A percentile compares a stretch with the other conserved stretches of the same genome.
Conservation (phyloP, 2,888 invertebrate species). For the Oegoconia quadripuncta region DNA sequence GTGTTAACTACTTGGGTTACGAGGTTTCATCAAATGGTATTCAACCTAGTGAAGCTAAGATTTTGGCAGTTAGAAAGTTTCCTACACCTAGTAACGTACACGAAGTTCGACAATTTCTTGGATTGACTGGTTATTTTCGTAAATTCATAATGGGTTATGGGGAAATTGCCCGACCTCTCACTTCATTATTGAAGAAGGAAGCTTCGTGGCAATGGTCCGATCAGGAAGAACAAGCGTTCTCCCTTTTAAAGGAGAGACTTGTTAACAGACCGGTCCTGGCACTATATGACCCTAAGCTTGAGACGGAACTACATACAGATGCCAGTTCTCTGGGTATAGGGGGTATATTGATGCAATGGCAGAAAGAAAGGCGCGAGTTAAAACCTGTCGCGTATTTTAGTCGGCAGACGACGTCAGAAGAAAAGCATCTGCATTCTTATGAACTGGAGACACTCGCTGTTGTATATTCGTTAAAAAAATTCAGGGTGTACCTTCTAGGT, state of each 20-base stretch:
- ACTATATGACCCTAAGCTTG: conserved; percentile 28
- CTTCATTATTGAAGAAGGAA: conserved; percentile 18
- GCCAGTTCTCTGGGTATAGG: conserved; percentile 32
- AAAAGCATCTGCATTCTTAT: conserved; percentile 21
- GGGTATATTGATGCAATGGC: conserved; percentile 31
- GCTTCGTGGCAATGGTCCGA: conserved; percentile 14
- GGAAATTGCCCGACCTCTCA: conserved; percentile 19
- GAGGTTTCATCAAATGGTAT: conserved; percentile 19
- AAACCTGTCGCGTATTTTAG: too few relatives aligned
- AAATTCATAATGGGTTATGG: conserved; percentile 22
- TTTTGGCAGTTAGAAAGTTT: conserved; percentile 16
- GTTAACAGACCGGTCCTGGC: conserved; percentile 22
- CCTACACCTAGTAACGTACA: conserved; percentile 18
- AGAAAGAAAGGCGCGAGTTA: conserved; percentile 8
- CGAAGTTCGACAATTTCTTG: conserved; percentile 23
- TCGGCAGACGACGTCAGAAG: conserved; percentile 22
- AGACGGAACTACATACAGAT: conserved; percentile 35
- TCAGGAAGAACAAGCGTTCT: conserved; percentile 5
- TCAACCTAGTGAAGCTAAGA: conserved; percentile 15
- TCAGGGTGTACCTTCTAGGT: conserved; percentile 29
- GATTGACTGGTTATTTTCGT: conserved; percentile 22
- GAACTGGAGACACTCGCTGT: conserved; percentile 27
- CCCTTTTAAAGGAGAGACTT: conserved; percentile 9
- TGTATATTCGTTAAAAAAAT: conserved; percentile 27
- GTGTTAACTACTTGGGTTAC: conserved; percentile 20